These are phyloP conservation scores for Piscicola geometra DNA, from an alignment of 2,888 invertebrate genomes.

Conservation along the genomic window DNA sequence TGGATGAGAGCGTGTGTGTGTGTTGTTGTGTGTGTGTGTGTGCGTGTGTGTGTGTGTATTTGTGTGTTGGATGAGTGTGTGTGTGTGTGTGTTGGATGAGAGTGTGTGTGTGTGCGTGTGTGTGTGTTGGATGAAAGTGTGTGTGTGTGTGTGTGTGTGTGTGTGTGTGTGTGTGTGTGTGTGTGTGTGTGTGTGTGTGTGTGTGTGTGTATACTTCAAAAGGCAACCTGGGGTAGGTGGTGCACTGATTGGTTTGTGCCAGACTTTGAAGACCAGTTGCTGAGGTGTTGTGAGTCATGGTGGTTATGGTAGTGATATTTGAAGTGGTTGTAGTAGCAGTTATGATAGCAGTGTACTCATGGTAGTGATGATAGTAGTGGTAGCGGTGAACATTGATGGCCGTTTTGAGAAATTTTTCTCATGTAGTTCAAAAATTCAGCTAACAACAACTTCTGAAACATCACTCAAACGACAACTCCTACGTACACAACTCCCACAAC, in stretches of 20 bases:
- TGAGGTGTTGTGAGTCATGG: too few species aligned
- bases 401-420: too few species aligned
- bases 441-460: too few species aligned
- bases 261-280: slow-evolving; percentile 5
- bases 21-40: background rate
- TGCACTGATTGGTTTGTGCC: background rate
- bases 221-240: background rate
- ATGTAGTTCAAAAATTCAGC: too few species aligned
- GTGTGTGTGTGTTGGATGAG: background rate
- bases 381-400: too few species aligned
- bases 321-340: too few species aligned
- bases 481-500: too few species aligned
- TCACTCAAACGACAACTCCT: background rate
- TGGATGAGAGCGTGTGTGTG: background rate
- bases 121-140: background rate
- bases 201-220: background rate
- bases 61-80: too few species aligned
- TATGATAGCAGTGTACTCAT: too few species aligned
- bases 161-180: background rate
- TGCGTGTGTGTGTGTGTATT: background rate
- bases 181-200: background rate
- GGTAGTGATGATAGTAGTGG: too few species aligned
- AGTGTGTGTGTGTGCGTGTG: background rate
- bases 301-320: too few species aligned
- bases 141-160: background rate